Base-by-base conservation (phyloP, 1,140 invertebrate species). In the Bradynema listronoti region DNA sequence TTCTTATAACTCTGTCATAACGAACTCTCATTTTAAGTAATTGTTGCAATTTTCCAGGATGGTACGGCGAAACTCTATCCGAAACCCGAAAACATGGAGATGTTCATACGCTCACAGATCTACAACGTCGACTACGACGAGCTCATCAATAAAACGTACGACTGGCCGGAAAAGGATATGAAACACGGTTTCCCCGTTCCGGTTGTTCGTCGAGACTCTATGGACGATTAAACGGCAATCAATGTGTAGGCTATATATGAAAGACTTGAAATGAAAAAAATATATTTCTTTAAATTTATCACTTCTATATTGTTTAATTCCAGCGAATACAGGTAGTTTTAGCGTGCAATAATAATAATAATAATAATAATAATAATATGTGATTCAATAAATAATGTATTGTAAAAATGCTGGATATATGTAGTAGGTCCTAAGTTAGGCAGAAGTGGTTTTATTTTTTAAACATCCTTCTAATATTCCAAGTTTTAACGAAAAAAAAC, bases 81-180 rank as follows among this genome's bases (percentile, higher is more conserved):
- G 0, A 76, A 83, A 65, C 83, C 83, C 0, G 67, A 75, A 16
- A 79, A 84, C 68, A 81, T 82, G 61, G 78, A 79, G 51, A 61
- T 68, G 25, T 82, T 80, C 65, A 78, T 84, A 24, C 66, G 79
- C 5, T 64, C 65, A 4, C 70, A 81, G 19, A 68, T 83, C 29
- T 84, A 84, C 64, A 73, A 77, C 58, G 81, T 81, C 11, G 78
- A 79, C 16, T 84, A 84, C 63, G 80, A 81, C 56, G 73, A 73
- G 14, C 78, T 80, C 53, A 71, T 81, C 29, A 82, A 81, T 6
- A 69, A 78, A 16, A 73, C 73, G 0, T 83, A 81, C 71, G 65
- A 78, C 6, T 83, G 82, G 82, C 82, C 82, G 11, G 51, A 64
- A 54, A 24, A 74, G 24, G 73, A 77, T 54, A 69, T 69, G 68